phyloP scores from a whole-genome alignment of 2,797 vertebrate genomes.

The Podarcis siculus region DNA sequence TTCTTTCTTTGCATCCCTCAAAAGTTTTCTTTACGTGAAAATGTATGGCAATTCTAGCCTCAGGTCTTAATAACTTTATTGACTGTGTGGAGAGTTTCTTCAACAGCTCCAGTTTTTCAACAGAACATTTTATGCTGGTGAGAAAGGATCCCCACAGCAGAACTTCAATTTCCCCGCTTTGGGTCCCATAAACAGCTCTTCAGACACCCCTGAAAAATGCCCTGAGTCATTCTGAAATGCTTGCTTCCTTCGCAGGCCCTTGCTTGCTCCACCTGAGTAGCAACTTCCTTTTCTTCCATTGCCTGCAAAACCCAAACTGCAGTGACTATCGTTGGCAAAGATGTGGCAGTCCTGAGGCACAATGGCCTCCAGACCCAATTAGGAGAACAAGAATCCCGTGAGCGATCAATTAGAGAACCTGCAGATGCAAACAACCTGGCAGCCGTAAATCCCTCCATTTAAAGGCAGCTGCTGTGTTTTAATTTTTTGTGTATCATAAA shows the following conservation, averaged over 20 bases:
- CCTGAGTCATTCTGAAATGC: neutral
- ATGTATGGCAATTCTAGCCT: neutral
- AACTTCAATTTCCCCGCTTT: too few species aligned
- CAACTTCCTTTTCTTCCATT: neutral
- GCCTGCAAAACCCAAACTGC: neutral
- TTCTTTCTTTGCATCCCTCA: neutral
- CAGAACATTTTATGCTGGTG: neutral
- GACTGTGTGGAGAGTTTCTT: neutral
- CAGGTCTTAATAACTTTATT: neutral
- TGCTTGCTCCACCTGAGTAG: neutral
- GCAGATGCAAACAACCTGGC: slow-evolving; percentile 9
- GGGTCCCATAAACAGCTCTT: neutral
- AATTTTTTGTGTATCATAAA: slow-evolving; percentile 40
- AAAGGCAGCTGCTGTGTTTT: slow-evolving; percentile 34
- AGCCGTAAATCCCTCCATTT: slow-evolving; percentile 12
- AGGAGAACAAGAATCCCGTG: slow-evolving; percentile 13
- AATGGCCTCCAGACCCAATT: neutral
- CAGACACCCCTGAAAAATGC: neutral
- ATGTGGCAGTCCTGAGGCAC: neutral
- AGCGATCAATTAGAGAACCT: neutral
- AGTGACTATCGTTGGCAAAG: neutral
- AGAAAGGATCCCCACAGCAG: neutral
- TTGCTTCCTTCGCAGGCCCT: neutral
- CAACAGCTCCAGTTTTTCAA: neutral
- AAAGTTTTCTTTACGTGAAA: neutral